A percentile compares a stretch with the other conserved stretches of the same genome.
Conservation (phyloP, 2,888 invertebrate genomes). For the Meiosimyza decipiens region DNA sequence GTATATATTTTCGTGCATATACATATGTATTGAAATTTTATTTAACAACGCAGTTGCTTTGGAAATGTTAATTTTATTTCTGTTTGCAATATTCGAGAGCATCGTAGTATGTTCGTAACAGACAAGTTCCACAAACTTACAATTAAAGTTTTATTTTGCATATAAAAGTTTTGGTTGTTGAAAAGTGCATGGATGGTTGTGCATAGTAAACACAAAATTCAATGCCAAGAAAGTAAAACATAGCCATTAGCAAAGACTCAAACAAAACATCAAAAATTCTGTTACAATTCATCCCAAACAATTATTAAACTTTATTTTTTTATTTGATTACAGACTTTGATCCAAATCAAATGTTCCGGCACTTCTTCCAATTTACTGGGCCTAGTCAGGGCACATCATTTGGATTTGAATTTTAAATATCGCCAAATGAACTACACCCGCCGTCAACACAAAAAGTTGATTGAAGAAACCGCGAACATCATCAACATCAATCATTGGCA, state of each 20-base stretch:
- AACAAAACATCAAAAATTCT: too few species aligned
- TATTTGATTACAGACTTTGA: constrained; percentile 74
- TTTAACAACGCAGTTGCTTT: too few species aligned
- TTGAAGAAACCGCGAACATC: not conserved
- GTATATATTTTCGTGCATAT: too few species aligned
- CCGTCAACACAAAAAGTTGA: constrained; percentile 1
- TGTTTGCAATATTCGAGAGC: too few species aligned
- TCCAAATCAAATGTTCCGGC: constrained; percentile 86
- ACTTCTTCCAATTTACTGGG: constrained; percentile 78
- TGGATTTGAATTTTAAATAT: constrained; percentile 60
- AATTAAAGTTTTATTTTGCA: not conserved
- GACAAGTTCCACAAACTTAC: too few species aligned
- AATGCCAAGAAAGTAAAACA: too few species aligned
- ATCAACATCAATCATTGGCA: constrained; percentile 7
- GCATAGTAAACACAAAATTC: too few species aligned
- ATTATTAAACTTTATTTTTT: constrained; percentile 36
- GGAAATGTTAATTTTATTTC: too few species aligned
- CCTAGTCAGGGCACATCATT: constrained; percentile 68
- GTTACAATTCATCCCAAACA: not conserved
- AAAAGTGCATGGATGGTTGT: too few species aligned
- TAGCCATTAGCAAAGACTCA: too few species aligned
- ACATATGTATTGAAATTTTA: too few species aligned
- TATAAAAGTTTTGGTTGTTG: constrained; percentile 1
- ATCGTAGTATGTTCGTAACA: too few species aligned
- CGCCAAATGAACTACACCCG: constrained; percentile 29